These are phyloP conservation scores for Montipora sp. DNA, from an alignment of 64 coral and sea anemone genomes.

Conservation along the genomic window DNA sequence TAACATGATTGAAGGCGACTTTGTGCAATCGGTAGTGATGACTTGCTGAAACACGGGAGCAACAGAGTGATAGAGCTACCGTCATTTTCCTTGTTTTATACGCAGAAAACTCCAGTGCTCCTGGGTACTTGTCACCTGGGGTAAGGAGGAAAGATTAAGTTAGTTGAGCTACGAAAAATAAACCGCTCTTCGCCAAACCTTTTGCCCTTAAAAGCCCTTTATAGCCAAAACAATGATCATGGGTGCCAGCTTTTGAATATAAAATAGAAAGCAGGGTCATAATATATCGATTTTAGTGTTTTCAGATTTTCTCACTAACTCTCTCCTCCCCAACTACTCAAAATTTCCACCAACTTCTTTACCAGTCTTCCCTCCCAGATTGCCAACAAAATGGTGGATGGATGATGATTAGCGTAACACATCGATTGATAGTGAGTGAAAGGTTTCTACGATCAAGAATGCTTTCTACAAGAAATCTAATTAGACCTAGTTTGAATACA, in stretches of 20 bases:
- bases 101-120: background rate
- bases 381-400: conserved; percentile 40
- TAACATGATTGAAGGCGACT: background rate
- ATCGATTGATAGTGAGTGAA: background rate
- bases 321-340: too few species aligned
- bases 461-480: background rate
- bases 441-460: background rate
- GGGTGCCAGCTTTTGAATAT: too few species aligned
- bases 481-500: background rate
- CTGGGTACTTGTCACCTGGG: background rate
- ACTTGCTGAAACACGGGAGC: background rate
- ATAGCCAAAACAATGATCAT: too few species aligned
- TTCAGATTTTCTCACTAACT: too few species aligned
- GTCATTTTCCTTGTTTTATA: background rate
- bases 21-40: background rate
- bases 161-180: too few species aligned
- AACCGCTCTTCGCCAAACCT: too few species aligned
- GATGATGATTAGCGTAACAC: background rate
- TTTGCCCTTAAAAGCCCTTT: too few species aligned
- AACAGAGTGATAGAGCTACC: background rate
- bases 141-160: too few species aligned
- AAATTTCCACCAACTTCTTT: background rate
- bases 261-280: too few species aligned
- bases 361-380: conserved; percentile 2
- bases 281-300: too few species aligned